phyloP scores from a whole-genome alignment of 2,888 invertebrate species.

The Argyresthia goedartella region DNA sequence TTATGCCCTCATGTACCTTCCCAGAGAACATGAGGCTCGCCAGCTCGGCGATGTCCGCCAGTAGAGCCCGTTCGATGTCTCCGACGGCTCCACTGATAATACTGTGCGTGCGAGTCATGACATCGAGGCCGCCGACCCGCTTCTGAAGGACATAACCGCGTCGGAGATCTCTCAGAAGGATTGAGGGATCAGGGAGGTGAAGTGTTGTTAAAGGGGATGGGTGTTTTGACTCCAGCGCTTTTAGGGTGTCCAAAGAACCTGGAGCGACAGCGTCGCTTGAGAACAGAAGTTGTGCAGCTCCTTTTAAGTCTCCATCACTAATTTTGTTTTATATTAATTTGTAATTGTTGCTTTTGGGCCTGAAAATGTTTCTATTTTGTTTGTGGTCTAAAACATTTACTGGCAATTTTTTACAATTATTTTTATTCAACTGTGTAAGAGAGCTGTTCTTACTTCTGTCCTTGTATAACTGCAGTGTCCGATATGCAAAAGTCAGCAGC shows the following conservation, averaged over 20 bases:
- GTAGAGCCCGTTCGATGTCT: background rate
- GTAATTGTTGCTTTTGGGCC: no score
- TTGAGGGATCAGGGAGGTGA: background rate
- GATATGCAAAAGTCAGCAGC: background rate
- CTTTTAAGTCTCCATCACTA: no score
- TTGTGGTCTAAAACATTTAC: no score
- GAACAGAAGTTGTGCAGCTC: background rate
- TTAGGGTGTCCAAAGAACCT: background rate
- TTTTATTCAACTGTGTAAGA: background rate
- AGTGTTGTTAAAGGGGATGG: background rate
- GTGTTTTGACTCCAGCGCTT: background rate
- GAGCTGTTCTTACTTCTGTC: background rate
- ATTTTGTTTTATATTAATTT: no score
- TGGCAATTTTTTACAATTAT: background rate
- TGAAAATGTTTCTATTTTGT: no score
- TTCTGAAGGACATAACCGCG: conserved; percentile 1
- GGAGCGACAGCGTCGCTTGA: background rate
- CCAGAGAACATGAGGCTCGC: conserved; percentile 1
- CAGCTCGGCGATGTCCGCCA: background rate
- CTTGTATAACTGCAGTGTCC: background rate
- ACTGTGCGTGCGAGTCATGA: conserved; percentile 3
- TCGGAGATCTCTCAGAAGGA: background rate
- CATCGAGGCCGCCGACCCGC: conserved; percentile 4
- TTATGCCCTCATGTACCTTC: background rate
- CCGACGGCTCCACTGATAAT: conserved; percentile 1